Percentiles rank a stretch among this genome's conserved stretches.
Conservation (phyloP, 1,140 invertebrate genomes). For the Sesamia nonagrioides region DNA sequence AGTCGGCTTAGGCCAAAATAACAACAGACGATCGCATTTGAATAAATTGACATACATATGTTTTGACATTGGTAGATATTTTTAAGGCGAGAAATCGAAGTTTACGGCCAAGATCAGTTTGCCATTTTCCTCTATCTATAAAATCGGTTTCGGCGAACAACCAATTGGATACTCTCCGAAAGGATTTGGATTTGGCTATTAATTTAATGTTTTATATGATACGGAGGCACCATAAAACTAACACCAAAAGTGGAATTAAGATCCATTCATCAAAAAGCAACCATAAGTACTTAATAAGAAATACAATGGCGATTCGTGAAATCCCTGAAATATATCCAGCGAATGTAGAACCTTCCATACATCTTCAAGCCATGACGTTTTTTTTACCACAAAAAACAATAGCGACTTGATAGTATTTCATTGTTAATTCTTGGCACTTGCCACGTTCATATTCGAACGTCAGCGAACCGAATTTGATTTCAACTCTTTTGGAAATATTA, state of each 20-base stretch:
- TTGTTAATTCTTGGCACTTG: slow-evolving; percentile 9
- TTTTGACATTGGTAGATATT: not conserved
- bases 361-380: not conserved
- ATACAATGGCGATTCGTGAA: not conserved
- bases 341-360: not conserved
- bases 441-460: not conserved
- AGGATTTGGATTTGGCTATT: too few species aligned
- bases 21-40: too few species aligned
- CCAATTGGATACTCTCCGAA: too few species aligned
- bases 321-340: not conserved
- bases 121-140: not conserved
- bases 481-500: not conserved
- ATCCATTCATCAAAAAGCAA: too few species aligned
- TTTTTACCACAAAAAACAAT: not conserved
- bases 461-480: slow-evolving; percentile 5
- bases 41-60: too few species aligned
- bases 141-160: not conserved
- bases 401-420: not conserved
- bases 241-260: not conserved
- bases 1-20: too few species aligned
- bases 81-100: not conserved
- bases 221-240: not conserved
- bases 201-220: not conserved
- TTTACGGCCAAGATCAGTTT: not conserved
- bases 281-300: not conserved